Percentiles rank a stretch among this genome's conserved stretches.
Evolutionary conservation across 2,797 vertebrate species (phyloP).

Genomic region (Falco novaeseelandiae): DNA sequence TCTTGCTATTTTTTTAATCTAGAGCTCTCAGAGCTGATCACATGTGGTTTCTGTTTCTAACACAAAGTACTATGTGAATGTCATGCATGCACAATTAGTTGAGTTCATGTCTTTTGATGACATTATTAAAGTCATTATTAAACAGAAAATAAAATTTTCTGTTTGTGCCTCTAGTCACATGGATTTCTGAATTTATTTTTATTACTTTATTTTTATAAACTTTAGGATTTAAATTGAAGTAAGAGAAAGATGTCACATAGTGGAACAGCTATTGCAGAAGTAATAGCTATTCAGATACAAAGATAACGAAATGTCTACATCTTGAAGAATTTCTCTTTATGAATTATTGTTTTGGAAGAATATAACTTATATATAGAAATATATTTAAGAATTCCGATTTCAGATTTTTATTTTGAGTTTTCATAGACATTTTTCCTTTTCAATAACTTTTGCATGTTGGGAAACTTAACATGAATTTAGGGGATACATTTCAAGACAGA

Average conservation of each 20-base stretch:
- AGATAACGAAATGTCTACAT: not conserved
- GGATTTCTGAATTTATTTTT: not conserved
- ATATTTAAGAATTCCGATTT: not conserved
- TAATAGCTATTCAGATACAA: not conserved
- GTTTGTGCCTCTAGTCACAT: not conserved
- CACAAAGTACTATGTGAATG: not conserved
- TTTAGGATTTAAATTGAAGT: not conserved
- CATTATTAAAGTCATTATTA: not conserved
- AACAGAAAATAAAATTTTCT: not conserved
- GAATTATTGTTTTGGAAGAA: not conserved
- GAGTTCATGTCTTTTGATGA: not conserved
- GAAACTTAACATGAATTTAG: not conserved
- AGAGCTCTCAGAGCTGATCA: not conserved
- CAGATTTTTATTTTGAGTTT: not conserved
- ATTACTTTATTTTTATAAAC: not conserved
- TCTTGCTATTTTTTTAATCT: not conserved
- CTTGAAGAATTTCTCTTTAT: not conserved
- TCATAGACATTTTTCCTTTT: not conserved
- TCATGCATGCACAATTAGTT: not conserved
- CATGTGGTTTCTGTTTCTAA: not conserved
- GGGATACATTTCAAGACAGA: not conserved
- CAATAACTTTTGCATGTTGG: not conserved
- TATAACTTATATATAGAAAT: not conserved
- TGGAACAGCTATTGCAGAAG: not conserved
- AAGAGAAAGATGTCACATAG: not conserved